These are phyloP conservation scores for Uropsilus gracilis DNA, from an alignment of 2,113 vertebrate species.

Conservation along the genomic window DNA sequence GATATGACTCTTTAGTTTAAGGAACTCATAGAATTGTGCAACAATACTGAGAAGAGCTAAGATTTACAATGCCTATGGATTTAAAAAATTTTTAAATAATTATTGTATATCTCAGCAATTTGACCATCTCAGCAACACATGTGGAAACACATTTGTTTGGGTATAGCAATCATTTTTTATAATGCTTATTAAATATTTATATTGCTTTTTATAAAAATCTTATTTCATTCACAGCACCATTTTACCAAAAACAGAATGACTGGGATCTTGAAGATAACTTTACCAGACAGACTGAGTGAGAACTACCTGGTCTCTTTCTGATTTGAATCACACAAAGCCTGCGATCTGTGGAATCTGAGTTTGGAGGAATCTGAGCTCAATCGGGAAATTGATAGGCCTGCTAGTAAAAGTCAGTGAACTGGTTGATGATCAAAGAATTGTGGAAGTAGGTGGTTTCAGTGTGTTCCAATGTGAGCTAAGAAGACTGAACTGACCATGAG, in stretches of 20 bases:
- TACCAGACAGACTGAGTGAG: neutral
- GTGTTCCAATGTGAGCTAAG: neutral
- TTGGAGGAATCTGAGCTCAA: neutral
- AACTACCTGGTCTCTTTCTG: neutral
- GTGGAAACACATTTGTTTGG: neutral
- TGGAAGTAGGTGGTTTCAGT: neutral
- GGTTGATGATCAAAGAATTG: neutral
- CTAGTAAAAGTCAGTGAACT: neutral
- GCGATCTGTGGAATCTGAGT: neutral
- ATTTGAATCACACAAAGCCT: neutral
- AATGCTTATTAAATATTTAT: neutral
- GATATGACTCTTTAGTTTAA: conserved; percentile 56
- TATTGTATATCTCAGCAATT: neutral
- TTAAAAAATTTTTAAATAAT: neutral
- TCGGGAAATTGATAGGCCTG: too few species aligned
- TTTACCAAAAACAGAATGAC: neutral
- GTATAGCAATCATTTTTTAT: neutral
- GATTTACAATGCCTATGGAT: conserved; percentile 34
- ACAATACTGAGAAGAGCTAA: conserved; percentile 14
- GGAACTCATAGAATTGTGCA: conserved; percentile 53
- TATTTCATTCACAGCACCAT: neutral
- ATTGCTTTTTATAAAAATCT: neutral
- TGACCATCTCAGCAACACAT: neutral
- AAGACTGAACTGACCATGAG: neutral
- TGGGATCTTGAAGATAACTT: neutral